Base-by-base conservation (phyloP, 2,113 vertebrate genomes). In the Morone chrysops region DNA sequence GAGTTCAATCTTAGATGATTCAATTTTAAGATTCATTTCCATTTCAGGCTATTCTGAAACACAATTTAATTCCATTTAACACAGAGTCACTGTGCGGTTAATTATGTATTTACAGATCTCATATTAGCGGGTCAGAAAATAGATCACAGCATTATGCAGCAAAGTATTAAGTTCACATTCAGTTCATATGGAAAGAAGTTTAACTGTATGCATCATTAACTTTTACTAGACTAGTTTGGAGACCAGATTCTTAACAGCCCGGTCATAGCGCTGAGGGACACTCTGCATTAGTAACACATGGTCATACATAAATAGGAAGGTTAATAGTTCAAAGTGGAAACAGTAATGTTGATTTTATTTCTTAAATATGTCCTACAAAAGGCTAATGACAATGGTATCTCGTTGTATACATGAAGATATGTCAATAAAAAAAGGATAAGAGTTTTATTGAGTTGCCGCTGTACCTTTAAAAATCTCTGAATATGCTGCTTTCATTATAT, bases 51-150 rank as follows among this genome's bases (percentile, higher is more conserved):
- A 67, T 84, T 82, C 48, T 54, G 45, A 70, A 85, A 71, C 13
- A 41, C 60, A 77, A 73, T 76, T 70, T 83, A 78, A 86, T 78
- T 80, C 75, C 61, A 60, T 84, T 86, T 70, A 86, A 75, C 57
- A 62, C 76, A 75, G 70, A 89, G 90, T 87, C 82, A 87, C 78
- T 69, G 43, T 60, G 75, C 14, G 50, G 85, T 82, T 90, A 91
- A 91, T 89, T 70, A 83, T 80, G 70, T 75, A 89, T 93, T 93
- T 86, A 81, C 75, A 62, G 75, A 82, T 59, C 78, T 70, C 51
- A 50, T 60, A 69, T 76, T 74, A 76, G 20, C 72, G 56, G 54
- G 22, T 74, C 70, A 76, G 38, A 72, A 79, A 87, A 73, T 70
- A 80, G 61, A 86, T 78, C 20, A 61, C 48, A 61, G 50, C 65